Evolutionary conservation across 2,888 invertebrate species (phyloP).

Genomic region (Trachelus stipa): DNA sequence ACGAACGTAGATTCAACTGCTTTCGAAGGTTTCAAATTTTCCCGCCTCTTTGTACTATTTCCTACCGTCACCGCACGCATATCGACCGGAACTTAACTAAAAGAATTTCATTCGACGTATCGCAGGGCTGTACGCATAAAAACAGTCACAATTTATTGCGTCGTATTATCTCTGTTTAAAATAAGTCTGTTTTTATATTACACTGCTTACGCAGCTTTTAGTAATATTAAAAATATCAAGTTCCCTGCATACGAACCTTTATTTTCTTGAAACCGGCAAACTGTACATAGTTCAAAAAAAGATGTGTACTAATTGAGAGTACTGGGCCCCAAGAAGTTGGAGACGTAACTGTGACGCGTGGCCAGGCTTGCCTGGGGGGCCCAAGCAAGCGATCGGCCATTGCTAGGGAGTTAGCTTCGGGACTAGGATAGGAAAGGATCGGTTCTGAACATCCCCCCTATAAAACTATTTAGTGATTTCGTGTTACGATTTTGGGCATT

Average conservation of each 20-base stretch:
- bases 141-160: constrained; percentile 16
- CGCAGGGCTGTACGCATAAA: constrained; percentile 23
- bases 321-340: background rate
- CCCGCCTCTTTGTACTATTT: constrained; percentile 14
- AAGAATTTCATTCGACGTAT: constrained; percentile 22
- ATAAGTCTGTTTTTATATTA: background rate
- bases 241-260: background rate
- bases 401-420: constrained; percentile 61
- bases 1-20: constrained; percentile 17
- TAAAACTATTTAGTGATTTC: constrained; percentile 63
- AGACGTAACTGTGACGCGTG: constrained; percentile 30
- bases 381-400: constrained; percentile 29
- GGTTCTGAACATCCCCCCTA: constrained; percentile 29
- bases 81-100: constrained; percentile 10
- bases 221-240: background rate
- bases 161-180: background rate
- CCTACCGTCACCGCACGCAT: constrained; percentile 25
- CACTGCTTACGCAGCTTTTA: background rate
- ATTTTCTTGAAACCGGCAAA: background rate
- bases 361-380: constrained; percentile 21
- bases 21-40: background rate
- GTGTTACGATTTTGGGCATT: constrained; percentile 55
- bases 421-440: constrained; percentile 52
- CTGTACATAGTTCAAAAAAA: background rate
- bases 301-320: background rate